These are phyloP conservation scores for Steinernema feltiae DNA, from an alignment of 1,140 invertebrate genomes.

Conservation along the genomic window DNA sequence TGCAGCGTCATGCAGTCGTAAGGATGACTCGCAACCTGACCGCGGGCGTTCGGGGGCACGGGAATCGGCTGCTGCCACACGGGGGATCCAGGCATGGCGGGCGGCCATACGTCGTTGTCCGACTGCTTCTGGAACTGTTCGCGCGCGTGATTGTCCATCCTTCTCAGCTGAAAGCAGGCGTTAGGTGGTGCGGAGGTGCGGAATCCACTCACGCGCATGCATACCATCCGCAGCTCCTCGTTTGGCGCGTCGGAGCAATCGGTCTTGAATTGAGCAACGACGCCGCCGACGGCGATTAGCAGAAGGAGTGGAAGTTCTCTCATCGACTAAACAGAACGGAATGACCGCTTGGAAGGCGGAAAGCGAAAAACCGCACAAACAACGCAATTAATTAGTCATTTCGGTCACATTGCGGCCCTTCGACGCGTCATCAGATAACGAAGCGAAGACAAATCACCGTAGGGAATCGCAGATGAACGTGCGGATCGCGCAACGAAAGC, in stretches of 20 bases:
- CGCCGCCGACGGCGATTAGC: background rate
- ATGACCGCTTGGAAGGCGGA: background rate
- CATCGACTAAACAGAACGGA: background rate
- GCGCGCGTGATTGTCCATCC: conserved; percentile 42
- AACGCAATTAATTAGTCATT: background rate
- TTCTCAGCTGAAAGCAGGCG: conserved; percentile 35
- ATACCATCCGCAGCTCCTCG: conserved; percentile 31
- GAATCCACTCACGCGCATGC: conserved; percentile 35
- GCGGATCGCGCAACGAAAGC: no score
- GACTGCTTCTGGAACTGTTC: conserved; percentile 19
- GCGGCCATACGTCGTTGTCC: conserved; percentile 35
- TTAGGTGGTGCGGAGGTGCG: conserved; percentile 4
- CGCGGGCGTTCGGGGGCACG: conserved; percentile 40
- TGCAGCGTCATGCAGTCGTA: conserved; percentile 57
- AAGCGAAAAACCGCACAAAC: background rate
- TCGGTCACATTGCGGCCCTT: background rate
- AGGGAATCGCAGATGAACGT: no score
- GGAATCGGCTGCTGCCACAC: conserved; percentile 53
- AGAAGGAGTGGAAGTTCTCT: background rate
- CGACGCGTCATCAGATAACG: background rate
- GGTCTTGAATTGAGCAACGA: conserved; percentile 8
- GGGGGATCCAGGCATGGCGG: conserved; percentile 43
- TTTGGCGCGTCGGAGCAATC: conserved; percentile 53
- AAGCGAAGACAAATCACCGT: background rate
- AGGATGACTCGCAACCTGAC: conserved; percentile 52